A percentile compares a stretch with the other conserved stretches of the same genome.
Conservation (phyloP, 2,113 vertebrate genomes). For the Chelonoidis abingdonii region DNA sequence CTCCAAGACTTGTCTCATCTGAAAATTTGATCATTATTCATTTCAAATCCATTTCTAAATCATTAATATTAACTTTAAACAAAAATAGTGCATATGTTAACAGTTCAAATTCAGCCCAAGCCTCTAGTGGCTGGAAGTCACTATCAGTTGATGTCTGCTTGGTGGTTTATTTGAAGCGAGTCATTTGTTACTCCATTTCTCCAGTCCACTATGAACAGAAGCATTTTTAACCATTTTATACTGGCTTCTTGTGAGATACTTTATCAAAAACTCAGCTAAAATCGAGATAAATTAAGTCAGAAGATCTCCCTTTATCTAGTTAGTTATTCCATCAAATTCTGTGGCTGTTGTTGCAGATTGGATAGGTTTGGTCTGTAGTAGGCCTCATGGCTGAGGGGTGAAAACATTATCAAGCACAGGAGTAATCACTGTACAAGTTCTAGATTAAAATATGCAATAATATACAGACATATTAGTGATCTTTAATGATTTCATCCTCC, state of each 20-base stretch:
- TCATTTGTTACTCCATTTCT: neutral
- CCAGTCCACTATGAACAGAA: neutral
- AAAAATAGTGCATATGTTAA: neutral
- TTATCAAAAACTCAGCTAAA: constrained; percentile 57
- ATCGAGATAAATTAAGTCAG: constrained; percentile 50
- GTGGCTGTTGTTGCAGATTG: neutral
- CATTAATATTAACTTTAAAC: neutral
- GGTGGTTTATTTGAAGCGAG: neutral
- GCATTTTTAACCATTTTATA: neutral
- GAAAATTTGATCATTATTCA: neutral
- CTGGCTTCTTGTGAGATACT: constrained; percentile 43
- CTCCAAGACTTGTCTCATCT: neutral
- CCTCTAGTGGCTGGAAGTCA: neutral
- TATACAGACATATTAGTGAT: neutral
- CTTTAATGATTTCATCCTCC: neutral
- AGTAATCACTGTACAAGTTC: neutral
- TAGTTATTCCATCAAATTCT: neutral
- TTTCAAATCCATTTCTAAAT: neutral
- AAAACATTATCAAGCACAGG: neutral
- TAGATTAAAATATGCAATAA: neutral
- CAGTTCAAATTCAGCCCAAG: neutral
- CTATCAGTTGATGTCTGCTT: neutral
- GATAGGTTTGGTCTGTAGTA: neutral
- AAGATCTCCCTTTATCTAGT: neutral
- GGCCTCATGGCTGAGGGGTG: no score